Evolutionary conservation across 2,113 vertebrate genomes (phyloP), one percentile per base, ranked within the genome.

Genomic region (Rana temporaria): DNA sequence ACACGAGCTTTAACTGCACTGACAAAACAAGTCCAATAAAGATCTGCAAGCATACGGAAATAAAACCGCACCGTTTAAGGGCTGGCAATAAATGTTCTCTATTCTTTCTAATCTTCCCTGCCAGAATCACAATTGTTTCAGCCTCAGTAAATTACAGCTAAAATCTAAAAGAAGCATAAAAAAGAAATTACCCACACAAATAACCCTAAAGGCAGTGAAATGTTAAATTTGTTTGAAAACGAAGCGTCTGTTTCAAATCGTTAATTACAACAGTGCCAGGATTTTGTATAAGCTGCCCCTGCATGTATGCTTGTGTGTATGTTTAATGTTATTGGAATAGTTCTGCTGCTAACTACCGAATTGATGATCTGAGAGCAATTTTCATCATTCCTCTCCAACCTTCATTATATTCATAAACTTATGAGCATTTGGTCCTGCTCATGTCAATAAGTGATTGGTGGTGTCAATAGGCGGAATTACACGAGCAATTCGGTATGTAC

Each of bases 181-280:
- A 91, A 93, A 79, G 79, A 92, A 93, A 94, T 94, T 91, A 90
- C 87, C 85, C 88, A 89, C 86, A 92, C 92, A 93, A 94, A 93
- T 92, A 92, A 93, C 91, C 91, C 92, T 88, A 86, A 85, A 85
- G 85, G 84, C 89, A 84, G 89, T 67, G 80, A 82, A 82, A 82
- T 82, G 80, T 82, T 82, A 82, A 82, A 82, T 82, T 82, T 82
- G 80, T 91, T 91, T 88, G 78, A 81, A 87, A 91, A 86, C 81
- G 87, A 91, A 90, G 88, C 80, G 63, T 88, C 88, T 90, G 87
- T 90, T 92, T 90, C 87, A 87, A 89, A 87, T 84, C 88, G 86
- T 91, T 93, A 91, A 93, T 93, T 90, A 90, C 86, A 87, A 90
- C 88, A 86, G 53, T 60, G 80, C 26, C 48, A 67, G 62, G 32